Evolutionary conservation across 92 coral and sea anemone genomes (phyloP), one percentile per base, ranked within the genome.

Genomic region (Palythoa grandis): DNA sequence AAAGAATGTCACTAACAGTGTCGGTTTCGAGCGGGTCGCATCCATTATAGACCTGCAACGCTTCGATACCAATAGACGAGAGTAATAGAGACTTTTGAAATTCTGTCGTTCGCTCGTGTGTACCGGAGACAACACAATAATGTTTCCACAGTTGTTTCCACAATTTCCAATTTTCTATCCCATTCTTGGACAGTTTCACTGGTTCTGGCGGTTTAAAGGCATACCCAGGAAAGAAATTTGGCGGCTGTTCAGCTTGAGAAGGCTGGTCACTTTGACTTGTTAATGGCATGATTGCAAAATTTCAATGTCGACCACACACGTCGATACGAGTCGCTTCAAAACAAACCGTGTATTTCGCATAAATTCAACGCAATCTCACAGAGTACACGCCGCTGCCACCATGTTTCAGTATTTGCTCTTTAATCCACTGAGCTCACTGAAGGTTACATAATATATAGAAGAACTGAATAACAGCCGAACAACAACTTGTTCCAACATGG

Each of bases 401-500:
- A 70, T 70, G 74, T 70, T 70, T 70, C 74, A 70, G 74, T 70
- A 70, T 70, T 24, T 1, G 19, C 67, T 60, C 67, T 60, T 70
- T 24, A 70, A 70, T 70, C 43, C 47, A 70, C 74, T 70, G 47
- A 24, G 6, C 22, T 24, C 7, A 70, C 74, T 14, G 47, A 25
- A 70, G 4, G 22, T 4, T 24, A 25, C 25, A 23, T 12, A 6
- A 70, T 10, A 11, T 11, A 17, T 17, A 11, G 67, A 60, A 10
- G 19, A 60, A 70, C 74, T 14, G 47, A 70, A 70, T 25, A 24
- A 25, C 47, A 70, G n/a, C n/a, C n/a, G n/a, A n/a, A n/a, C n/a
- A n/a, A n/a, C n/a, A n/a, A 70, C 67, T 60, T 60, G 4, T 70
- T 70, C 74, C 74, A 70, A 70, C 47, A 70, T 70, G 74, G 74